Conservation (phyloP, 2,113 vertebrate species). For the Gnathonemus longibarbis region DNA sequence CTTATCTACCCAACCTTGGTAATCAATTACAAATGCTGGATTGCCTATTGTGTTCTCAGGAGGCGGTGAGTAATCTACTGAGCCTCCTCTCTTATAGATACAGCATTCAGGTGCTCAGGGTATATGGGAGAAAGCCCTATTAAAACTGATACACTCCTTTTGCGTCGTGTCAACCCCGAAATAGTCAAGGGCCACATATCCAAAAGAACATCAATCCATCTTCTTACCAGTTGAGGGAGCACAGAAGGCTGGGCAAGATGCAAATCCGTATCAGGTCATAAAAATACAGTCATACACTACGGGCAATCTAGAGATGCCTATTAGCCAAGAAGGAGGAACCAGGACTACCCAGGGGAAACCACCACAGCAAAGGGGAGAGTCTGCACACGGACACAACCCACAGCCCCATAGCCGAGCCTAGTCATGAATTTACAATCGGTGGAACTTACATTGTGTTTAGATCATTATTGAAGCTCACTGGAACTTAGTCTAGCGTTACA, state of each 20-base stretch:
- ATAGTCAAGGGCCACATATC: neutral
- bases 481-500: neutral
- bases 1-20: neutral
- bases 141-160: neutral
- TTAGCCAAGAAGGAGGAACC: neutral
- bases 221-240: neutral
- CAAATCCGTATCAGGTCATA: neutral
- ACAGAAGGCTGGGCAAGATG: neutral
- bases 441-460: neutral
- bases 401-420: neutral
- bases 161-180: neutral
- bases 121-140: neutral
- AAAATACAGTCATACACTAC: neutral
- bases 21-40: neutral
- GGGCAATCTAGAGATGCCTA: neutral
- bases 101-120: neutral
- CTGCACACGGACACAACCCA: neutral
- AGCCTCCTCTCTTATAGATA: neutral
- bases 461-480: neutral
- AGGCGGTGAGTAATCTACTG: neutral
- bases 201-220: neutral
- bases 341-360: neutral
- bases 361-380: neutral
- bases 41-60: constrained; percentile 6
- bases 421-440: neutral